Base-by-base conservation (phyloP, 2,797 vertebrate species). In the Manis pentadactyla region DNA sequence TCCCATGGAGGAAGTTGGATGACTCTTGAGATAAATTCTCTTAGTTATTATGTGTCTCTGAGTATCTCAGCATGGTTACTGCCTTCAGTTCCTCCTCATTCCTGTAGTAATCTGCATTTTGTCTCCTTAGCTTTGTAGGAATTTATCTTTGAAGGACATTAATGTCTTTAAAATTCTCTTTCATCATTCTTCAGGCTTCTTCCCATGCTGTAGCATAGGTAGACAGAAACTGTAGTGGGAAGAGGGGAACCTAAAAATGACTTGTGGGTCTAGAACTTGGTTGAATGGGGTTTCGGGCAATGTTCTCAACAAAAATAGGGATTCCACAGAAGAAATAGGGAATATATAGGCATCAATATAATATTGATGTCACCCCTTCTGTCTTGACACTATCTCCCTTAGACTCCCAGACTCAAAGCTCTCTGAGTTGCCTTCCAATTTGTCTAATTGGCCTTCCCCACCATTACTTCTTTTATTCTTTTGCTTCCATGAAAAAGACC, bases 321-420 rank as follows among this genome's bases (percentile, higher is more conserved):
- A 85, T 75, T 93, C 68, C 53, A 95, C 71, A 78, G 51, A 89
- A 82, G 25, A 86, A 86, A 73, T 10, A 86, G 59, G 25, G 10
- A 46, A 46, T 46, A 46, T 46, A 46, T 46, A 46, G 46, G 46
- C 46, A 46, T 46, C 1, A 10, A 46, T 85, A 15, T 49, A 57
- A 55, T 69, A 77, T 3, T 25, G 49, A 66, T 59, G 63, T 27
- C 71, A 15, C 18, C 39, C 9, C n/a, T 74, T 68, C 64, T 85
- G 11, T n/a, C 63, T 83, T 86, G 34, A 93, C 42, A 59, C 12
- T 7, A 51, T 63, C 37, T 89, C n/a, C 34, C 25, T 34, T 87
- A 5, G 21, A 55, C 46, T 86, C 61, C 57, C 23, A 93, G 39
- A 37, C 25, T 37, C 53, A 71, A 29, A 39, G n/a, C 82, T 83